Base-by-base conservation (phyloP, 1,140 invertebrate species). In the Harpegnathos saltator region DNA sequence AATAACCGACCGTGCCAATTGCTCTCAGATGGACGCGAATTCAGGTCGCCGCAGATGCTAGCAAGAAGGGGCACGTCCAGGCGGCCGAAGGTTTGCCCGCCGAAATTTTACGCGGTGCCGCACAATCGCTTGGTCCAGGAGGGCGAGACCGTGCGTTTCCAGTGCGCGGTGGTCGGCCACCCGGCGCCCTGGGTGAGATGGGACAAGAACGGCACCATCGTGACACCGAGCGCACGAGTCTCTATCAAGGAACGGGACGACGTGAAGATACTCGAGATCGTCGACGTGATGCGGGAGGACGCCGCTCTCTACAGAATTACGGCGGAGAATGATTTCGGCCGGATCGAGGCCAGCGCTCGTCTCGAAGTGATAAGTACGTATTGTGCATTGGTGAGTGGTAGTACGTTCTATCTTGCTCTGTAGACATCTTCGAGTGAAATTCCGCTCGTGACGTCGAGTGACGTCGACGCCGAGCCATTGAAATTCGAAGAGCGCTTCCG, bases 31-130 rank as follows among this genome's bases (percentile, higher is more conserved):
- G 91, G 90, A 15, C 91, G 92, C 7, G 93, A 93, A 82, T 74
- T 93, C 19, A 92, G 89, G 65, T 85, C 90, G 24, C 81, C 88
- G 3, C 74, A 87, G 19, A 85, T 91, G 38, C 87, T 84, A n/a
- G 89, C 87, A 66, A 89, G 89, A 84, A 85, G 74, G 26, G 84
- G 73, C 33, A 86, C 72, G 59, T 85, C 82, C 9, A 90, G 86
- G 56, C 90, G 92, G 22, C 84, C 91, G 61, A 91, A 92, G 85
- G 88, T 95, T 26, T 90, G 95, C 52, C 95, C 97, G 1, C 97
- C 97, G 0, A 97, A 97, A 92, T 98, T 99, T 94, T 97, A 98
- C 92, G 97, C 97, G 24, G 96, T 98, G 77, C 98, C 98, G 1
- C 97, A 97, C 90, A 98, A 98, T 91, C 96, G 97, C 62, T 96